A percentile compares a stretch with the other conserved stretches of the same genome.
Conservation (phyloP, 2,113 vertebrate species). For the Caranx ignobilis region DNA sequence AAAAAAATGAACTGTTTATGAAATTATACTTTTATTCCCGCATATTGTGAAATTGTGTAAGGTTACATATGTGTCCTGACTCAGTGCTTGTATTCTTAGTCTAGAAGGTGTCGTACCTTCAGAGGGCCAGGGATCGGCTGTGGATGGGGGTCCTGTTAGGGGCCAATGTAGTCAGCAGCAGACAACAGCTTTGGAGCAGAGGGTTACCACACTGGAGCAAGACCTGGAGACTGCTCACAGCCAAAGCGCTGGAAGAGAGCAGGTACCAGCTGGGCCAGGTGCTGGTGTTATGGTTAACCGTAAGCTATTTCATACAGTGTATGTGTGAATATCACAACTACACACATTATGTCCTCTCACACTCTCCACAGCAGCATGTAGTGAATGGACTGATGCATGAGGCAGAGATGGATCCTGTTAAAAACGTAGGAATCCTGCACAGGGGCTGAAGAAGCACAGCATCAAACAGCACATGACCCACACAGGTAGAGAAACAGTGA, state of each 20-base stretch:
- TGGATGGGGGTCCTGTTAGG: slow-evolving; percentile 63
- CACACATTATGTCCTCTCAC: slow-evolving; percentile 28
- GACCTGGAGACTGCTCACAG: slow-evolving; percentile 74
- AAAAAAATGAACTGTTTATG: slow-evolving; percentile 9
- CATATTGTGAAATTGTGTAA: slow-evolving; percentile 9
- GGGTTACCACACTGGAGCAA: slow-evolving; percentile 69
- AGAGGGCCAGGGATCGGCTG: slow-evolving; percentile 73
- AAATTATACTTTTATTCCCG: slow-evolving; percentile 24
- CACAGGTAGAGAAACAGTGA: slow-evolving; percentile 44
- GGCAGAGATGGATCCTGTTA: slow-evolving; percentile 50
- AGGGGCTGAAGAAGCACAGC: slow-evolving; percentile 73
- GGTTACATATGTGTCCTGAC: slow-evolving; percentile 13
- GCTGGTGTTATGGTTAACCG: neutral
- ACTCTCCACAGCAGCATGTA: slow-evolving; percentile 69
- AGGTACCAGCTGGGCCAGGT: slow-evolving; percentile 62
- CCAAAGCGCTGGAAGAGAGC: slow-evolving; percentile 69
- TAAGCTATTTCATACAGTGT: slow-evolving; percentile 2
- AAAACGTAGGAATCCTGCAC: slow-evolving; percentile 67
- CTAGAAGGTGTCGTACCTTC: slow-evolving; percentile 78
- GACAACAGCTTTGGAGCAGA: slow-evolving; percentile 52
- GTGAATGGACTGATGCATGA: slow-evolving; percentile 47
- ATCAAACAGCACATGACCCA: slow-evolving; percentile 35
- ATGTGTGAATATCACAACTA: slow-evolving; percentile 18
- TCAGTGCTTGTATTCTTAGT: slow-evolving; percentile 7
- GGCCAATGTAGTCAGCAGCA: slow-evolving; percentile 74